A percentile compares a stretch with the other conserved stretches of the same genome.
phyloP scores from a whole-genome alignment of 2,113 vertebrate species.

The Actenoides lindsayi region DNA sequence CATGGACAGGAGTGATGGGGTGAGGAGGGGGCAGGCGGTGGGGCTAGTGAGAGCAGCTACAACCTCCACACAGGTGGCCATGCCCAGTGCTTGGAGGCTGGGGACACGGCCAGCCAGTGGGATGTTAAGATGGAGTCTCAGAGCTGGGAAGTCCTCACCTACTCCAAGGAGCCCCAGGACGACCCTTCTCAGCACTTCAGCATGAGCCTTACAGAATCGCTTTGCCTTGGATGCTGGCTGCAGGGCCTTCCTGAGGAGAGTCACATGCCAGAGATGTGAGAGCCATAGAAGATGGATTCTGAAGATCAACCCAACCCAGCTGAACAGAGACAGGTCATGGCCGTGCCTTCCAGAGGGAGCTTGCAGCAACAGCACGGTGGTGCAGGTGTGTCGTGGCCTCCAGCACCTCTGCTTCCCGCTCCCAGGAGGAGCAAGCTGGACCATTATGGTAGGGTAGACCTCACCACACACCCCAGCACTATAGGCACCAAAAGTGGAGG shows the following conservation, averaged over 20 bases:
- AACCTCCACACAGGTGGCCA: fast-evolving
- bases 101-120: not conserved
- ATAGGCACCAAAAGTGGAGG: not conserved
- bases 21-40: not conserved
- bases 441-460: not conserved
- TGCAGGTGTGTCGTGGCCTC: not conserved
- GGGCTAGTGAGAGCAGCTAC: not conserved
- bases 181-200: constrained; percentile 8
- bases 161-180: constrained; percentile 51
- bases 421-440: not conserved
- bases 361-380: not conserved
- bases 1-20: not conserved
- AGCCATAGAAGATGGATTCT: fast-evolving
- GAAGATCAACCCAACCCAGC: not conserved
- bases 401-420: not conserved
- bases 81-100: not conserved
- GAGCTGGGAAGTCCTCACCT: constrained; percentile 52
- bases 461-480: not conserved
- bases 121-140: not conserved
- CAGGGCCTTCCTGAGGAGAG: constrained; percentile 60
- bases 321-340: not conserved
- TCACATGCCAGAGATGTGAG: not conserved
- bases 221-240: not conserved
- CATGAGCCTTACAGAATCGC: constrained; percentile 48
- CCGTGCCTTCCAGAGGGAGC: not conserved